A percentile compares a stretch with the other conserved stretches of the same genome.
Conservation (phyloP, 2,888 invertebrate species). For the Antitype chi region DNA sequence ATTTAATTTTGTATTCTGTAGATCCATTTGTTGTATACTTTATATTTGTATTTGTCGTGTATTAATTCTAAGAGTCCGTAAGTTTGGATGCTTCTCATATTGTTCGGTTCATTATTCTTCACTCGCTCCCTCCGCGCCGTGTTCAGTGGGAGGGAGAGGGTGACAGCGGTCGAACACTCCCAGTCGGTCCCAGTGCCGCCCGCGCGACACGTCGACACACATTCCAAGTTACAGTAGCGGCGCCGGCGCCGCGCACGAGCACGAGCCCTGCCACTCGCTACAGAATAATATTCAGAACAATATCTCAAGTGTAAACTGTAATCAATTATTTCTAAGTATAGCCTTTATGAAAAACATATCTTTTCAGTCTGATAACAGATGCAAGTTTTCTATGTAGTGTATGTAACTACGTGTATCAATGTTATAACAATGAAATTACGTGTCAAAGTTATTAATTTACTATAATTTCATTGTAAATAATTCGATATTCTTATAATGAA, state of each 20-base stretch:
- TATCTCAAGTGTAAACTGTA: conserved; percentile 83
- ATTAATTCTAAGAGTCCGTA: conserved; percentile 83
- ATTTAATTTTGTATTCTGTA: conserved; percentile 86
- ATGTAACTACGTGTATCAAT: conserved; percentile 86
- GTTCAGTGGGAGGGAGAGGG: conserved; percentile 49
- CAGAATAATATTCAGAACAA: conserved; percentile 87
- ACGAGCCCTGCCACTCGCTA: conserved; percentile 64
- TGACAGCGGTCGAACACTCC: conserved; percentile 43
- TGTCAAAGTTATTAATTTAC: conserved; percentile 84
- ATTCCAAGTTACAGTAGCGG: conserved; percentile 85
- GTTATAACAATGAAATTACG: conserved; percentile 89
- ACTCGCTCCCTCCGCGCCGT: conserved; percentile 57
- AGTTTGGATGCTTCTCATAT: conserved; percentile 83
- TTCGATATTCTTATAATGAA: conserved; percentile 88
- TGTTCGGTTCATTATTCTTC: conserved; percentile 86
- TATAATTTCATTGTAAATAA: conserved; percentile 90
- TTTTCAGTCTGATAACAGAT: conserved; percentile 87
- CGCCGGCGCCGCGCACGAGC: conserved; percentile 38
- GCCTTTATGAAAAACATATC: conserved; percentile 88
- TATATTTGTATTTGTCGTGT: conserved; percentile 86
- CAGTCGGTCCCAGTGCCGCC: conserved; percentile 52
- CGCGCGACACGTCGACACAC: conserved; percentile 81
- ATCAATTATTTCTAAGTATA: conserved; percentile 88
- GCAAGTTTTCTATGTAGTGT: conserved; percentile 91
- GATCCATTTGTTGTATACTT: conserved; percentile 85